Base-by-base conservation (phyloP, 2,888 invertebrate species). In the Euclidia mi region DNA sequence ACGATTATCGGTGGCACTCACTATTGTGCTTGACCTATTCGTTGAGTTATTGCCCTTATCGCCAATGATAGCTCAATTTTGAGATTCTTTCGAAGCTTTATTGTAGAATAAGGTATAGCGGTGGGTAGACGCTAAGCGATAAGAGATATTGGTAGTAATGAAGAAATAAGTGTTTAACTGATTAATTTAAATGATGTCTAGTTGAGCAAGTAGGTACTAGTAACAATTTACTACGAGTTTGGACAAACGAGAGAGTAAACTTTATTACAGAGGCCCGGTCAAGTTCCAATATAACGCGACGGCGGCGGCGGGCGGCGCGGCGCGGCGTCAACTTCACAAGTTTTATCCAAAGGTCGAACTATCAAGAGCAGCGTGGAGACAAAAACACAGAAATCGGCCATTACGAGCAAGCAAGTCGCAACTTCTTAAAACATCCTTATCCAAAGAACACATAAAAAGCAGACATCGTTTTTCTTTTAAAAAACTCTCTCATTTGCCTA, bases 401-500 rank as follows among this genome's bases (percentile, higher is more conserved):
- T 91, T 84, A 90, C 78, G 76, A 72, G 66, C 83, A 83, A 78
- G 77, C 80, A 78, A 82, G 81, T 85, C 82, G 79, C 82, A 86
- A 89, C 84, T 87, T 84, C 87, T 87, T 86, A 89, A 88, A 91
- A 89, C 87, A 89, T 89, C 88, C 89, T 90, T 91, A 90, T 89
- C 87, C 89, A 86, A 87, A 89, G 90, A 91, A 91, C 91, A 91
- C 94, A 94, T 94, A 94, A 94, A 94, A 94, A 91, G 84, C 94
- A 94, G 94, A 94, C 94, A 94, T 92, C 93, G 94, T 94, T 94
- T 94, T 91, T 94, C 94, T 94, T 94, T 94, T 94, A 94, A 94
- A 94, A 94, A 92, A 91, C 90, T 94, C 93, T 92, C 94, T 94
- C 94, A 94, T 94, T 94, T 94, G 94, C 94, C 94, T 94, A 94